phyloP scores from a whole-genome alignment of 2,888 invertebrate species.

The Philhelius pedissequus region DNA sequence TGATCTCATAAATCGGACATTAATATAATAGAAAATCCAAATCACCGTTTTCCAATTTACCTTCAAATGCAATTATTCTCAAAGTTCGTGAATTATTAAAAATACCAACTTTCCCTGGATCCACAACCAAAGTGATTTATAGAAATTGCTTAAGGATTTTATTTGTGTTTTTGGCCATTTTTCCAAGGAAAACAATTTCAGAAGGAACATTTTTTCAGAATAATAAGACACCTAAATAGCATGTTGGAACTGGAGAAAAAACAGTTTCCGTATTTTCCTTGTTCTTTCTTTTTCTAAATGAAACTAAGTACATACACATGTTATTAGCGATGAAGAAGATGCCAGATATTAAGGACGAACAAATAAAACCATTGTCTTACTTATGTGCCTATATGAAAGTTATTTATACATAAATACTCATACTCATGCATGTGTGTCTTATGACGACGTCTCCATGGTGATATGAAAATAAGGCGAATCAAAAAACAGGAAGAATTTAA shows the following conservation, averaged over 20 bases:
- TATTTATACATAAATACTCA: not conserved
- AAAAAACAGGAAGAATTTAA: not conserved
- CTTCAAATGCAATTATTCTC: not conserved
- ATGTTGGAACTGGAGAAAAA: not conserved
- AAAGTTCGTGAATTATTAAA: constrained; percentile 20
- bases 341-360: not conserved
- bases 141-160: not conserved
- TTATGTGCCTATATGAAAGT: not conserved
- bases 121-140: not conserved
- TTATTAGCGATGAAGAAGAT: not conserved
- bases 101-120: not conserved
- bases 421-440: not conserved
- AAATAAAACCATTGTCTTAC: not conserved
- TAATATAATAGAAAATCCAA: not conserved
- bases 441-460: not conserved
- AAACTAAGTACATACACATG: not conserved
- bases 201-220: not conserved
- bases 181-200: not conserved
- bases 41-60: constrained; percentile 4
- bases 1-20: not conserved
- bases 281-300: not conserved
- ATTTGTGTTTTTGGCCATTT: not conserved
- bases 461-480: not conserved
- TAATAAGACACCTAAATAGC: constrained; percentile 1
- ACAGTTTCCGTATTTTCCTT: not conserved